Evolutionary conservation across 37 sponge, comb jelly and placozoan genomes (phyloP), one percentile per base, ranked within the genome.

Genomic region (Diacarnus erythraeanus): DNA sequence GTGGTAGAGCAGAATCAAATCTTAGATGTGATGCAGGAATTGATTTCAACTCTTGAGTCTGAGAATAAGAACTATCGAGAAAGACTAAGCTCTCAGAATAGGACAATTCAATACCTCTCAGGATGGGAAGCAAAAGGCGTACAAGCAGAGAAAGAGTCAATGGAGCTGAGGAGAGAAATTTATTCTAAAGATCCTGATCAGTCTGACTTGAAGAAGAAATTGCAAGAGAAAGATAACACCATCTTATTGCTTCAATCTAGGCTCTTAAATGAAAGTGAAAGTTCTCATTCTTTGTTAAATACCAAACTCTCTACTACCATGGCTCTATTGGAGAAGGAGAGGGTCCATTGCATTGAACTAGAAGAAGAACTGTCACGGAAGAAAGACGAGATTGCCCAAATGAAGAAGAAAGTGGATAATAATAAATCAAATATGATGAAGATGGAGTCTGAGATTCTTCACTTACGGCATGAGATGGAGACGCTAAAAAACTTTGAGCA

Each of bases 1-100:
- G 25, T 89, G n/a, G 65, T 78, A 4, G 83, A 89, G 69, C 89
- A 89, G 60, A 83, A 83, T 78, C 63, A 78, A 34, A 74, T 89
- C 25, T 59, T 89, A 33, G 82, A 77, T 22, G 23, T 89, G 38
- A 83, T 89, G 70, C 84, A 83, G 58, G 66, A 75, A 43, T 12
- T 83, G 44, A 78, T 83, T 39, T 31, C 68, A 27, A 80, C 84
- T 0, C 76, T 89, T 20, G 89, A 89, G 34, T 57, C 42, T 6
- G 79, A 78, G 68, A 89, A 83, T 40, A 39, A 74, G 39, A 37
- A 17, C n/a, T 41, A 39, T 21, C 31, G 69, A 47, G 84, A 72
- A 20, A 83, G 42, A 22, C 66, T 83, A 22, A 56, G 42, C 12
- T n/a, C 31, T 2, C 80, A 78, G 30, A 69, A 42, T 18, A 77